Evolutionary conservation across 2,797 vertebrate genomes (phyloP), one percentile per base, ranked within the genome.

Genomic region (Coreius guichenoti): DNA sequence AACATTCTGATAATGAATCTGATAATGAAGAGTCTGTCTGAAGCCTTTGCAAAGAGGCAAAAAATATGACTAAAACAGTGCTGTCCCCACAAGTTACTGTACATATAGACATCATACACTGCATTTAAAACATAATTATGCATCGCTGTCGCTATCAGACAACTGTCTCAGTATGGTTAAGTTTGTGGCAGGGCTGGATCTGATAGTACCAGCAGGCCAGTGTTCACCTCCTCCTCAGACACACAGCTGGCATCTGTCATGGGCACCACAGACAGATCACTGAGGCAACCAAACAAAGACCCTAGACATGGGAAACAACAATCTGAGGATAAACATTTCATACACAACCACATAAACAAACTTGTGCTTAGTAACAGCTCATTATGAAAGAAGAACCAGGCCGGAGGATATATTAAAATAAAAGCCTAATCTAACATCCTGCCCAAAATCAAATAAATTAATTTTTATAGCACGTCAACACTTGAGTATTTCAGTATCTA

Each of bases 281-380:
- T 19, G 33, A 61, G n/a, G 8, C n/a, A 23, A n/a, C 33, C 31
- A 75, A 70, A 81, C 77, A 81, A 43, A 85, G 51, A 86, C 31
- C n/a, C 14, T 8, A 21, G 47, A 75, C 49, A 76, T 78, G 23
- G 31, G 54, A 43, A 77, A 39, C n/a, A 33, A 26, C 51, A 58
- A 58, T 43, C 51, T 2, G 54, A 58, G 8, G 13, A 77, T 39
- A 61, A 43, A 58, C 75, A 77, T 23, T 58, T 77, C 14, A 39
- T 33, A 54, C 36, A 47, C 65, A 58, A n/a, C 2, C 68, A 74
- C 76, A 70, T 56, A 86, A 72, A 67, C 69, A 72, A 70, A 82
- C 36, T 63, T 17, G 43, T 21, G 16, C 31, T 31, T 58, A 2
- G 6, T 63, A 63, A 51, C 39, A 29, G 13, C 33, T 77, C 23